These are phyloP conservation scores for Linnaemya tessellans DNA, from an alignment of 2,888 invertebrate species.

Conservation along the genomic window DNA sequence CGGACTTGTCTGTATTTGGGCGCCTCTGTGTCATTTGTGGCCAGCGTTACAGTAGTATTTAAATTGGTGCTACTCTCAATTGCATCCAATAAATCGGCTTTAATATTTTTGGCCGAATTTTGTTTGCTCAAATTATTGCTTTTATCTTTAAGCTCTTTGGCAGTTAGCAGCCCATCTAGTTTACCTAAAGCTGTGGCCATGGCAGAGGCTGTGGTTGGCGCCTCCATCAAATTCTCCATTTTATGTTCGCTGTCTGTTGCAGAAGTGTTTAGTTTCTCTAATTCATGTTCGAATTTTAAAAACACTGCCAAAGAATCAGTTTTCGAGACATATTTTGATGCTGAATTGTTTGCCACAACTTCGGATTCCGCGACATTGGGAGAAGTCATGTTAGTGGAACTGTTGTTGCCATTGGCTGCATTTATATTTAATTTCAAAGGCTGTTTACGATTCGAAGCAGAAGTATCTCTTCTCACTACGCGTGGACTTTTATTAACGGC, in stretches of 20 bases:
- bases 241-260: slow-evolving; percentile 72
- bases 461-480: slow-evolving; percentile 81
- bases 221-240: slow-evolving; percentile 30
- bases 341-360: slow-evolving; percentile 51
- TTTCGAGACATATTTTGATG: slow-evolving; percentile 78
- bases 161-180: slow-evolving; percentile 70
- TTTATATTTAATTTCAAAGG: slow-evolving; percentile 75
- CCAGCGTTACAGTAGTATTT: not conserved
- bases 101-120: slow-evolving; percentile 80
- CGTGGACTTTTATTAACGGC: slow-evolving; percentile 79
- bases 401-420: slow-evolving; percentile 51
- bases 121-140: slow-evolving; percentile 82
- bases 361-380: slow-evolving; percentile 54
- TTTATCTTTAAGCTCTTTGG: slow-evolving; percentile 83
- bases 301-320: slow-evolving; percentile 83
- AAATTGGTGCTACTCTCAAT: slow-evolving; percentile 6
- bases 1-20: slow-evolving; percentile 71
- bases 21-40: slow-evolving; percentile 5
- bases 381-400: not conserved
- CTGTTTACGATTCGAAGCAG: slow-evolving; percentile 80
- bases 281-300: slow-evolving; percentile 82
- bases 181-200: slow-evolving; percentile 9
- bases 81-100: slow-evolving; percentile 57
- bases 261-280: slow-evolving; percentile 77
- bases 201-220: slow-evolving; percentile 11